Evolutionary conservation across 2,113 vertebrate genomes (phyloP).

Genomic region (Apaloderma vittatum): DNA sequence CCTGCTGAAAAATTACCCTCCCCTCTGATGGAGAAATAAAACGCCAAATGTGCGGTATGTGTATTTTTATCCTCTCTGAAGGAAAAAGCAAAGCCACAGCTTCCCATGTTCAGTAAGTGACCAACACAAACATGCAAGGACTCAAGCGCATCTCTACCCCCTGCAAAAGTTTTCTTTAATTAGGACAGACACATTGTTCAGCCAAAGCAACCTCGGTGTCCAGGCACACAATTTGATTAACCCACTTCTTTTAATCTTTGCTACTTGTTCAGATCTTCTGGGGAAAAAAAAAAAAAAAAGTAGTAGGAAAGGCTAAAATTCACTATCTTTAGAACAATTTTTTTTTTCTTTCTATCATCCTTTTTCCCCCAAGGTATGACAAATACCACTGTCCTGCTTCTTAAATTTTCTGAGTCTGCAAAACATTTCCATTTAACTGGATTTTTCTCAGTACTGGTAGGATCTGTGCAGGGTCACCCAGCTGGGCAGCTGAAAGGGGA

Average conservation of each 20-base stretch:
- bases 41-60: not conserved
- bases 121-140: conserved; percentile 12
- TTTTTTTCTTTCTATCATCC: not conserved
- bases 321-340: not conserved
- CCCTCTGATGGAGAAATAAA: not conserved
- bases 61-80: conserved; percentile 47
- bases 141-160: conserved; percentile 38
- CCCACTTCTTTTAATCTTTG: not conserved
- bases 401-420: not conserved
- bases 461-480: not conserved
- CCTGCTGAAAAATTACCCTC: not conserved
- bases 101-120: conserved; percentile 43
- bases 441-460: not conserved
- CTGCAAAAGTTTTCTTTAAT: conserved; percentile 59
- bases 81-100: conserved; percentile 40
- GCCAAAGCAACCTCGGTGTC: conserved; percentile 2
- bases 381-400: not conserved
- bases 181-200: conserved; percentile 36
- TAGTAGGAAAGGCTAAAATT: not conserved
- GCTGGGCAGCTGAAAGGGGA: not conserved
- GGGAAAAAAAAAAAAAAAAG: not conserved
- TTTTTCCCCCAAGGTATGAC: not conserved
- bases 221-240: not conserved
- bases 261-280: not conserved
- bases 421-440: not conserved